Evolutionary conservation across 2,113 vertebrate species (phyloP), one percentile per base, ranked within the genome.

Genomic region (Odontophorus gujanensis): DNA sequence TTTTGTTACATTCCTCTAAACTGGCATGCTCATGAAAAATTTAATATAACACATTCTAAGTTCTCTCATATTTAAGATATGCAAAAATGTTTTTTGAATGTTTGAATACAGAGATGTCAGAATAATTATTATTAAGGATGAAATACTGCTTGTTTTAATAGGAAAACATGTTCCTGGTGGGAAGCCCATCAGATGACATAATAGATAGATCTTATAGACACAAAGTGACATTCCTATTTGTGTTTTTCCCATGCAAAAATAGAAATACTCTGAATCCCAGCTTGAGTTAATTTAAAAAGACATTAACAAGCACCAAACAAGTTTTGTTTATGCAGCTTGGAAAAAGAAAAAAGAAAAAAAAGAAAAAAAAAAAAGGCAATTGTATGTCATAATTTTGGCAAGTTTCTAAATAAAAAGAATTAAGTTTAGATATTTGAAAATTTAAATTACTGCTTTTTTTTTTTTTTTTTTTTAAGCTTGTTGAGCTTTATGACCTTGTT

Each of bases 401-500:
- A 95, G 21, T 26, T 73, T 32, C 34, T 94, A 89, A 93, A 93
- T 94, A 88, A 69, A 89, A 50, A 78, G 7, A 82, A 72, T 91
- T 63, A 83, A 92, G 28, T 96, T 95, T 93, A 81, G 92, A 22
- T 62, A 87, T 94, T 91, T 95, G 36, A 96, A 94, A 94, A 92
- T n/a, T 89, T 26, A 84, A 97, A 97, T 96, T 92, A 81, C 62
- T 25, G 48, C 90, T 95, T 57, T 57, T 55, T 91, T 55, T 92
- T 86, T 43, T 95, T 57, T 57, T 55, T 91, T 55, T 92, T 86
- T 43, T 59, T 91, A 96, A 95, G 89, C 74, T 81, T 95, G 69
- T 96, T 97, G 93, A 95, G 96, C 93, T 93, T 93, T 90, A 47
- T 0, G 4, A 97, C 92, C 95, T 97, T 97, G 78, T 96, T 98